Percentiles rank a stretch among this genome's conserved stretches.
Evolutionary conservation across 2,888 invertebrate species (phyloP).

Genomic region (Acleris literana): DNA sequence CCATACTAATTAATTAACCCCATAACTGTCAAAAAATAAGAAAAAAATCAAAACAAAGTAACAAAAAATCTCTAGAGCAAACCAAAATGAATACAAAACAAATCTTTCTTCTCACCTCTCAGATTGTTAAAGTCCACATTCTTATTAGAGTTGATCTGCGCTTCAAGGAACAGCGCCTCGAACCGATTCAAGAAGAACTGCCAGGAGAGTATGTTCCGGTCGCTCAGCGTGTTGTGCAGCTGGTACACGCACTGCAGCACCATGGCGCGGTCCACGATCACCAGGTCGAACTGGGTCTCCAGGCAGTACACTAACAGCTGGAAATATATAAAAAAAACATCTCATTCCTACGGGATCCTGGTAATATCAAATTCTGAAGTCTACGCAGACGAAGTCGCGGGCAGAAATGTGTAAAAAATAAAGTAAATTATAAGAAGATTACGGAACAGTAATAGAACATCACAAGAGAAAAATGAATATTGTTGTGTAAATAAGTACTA

Average conservation of each 20-base stretch:
- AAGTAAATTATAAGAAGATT: too few species aligned
- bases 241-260: conserved; percentile 97
- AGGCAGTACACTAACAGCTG: conserved; percentile 95
- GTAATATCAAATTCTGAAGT: too few species aligned
- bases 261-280: conserved; percentile 98
- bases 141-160: conserved; percentile 95
- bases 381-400: too few species aligned
- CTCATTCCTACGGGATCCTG: too few species aligned
- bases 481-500: too few species aligned
- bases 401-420: too few species aligned
- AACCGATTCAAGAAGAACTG: conserved; percentile 98
- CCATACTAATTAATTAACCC: conserved; percentile 1
- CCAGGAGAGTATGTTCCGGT: conserved; percentile 96
- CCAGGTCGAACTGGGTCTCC: conserved; percentile 98
- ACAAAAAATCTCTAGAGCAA: not conserved
- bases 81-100: too few species aligned
- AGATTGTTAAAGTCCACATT: conserved; percentile 92
- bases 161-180: conserved; percentile 97
- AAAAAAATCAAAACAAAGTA: not conserved
- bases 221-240: conserved; percentile 95
- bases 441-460: too few species aligned
- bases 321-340: conserved; percentile 42
- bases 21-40: conserved; percentile 26
- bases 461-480: too few species aligned
- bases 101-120: conserved; percentile 78